Evolutionary conservation across 2,113 vertebrate species (phyloP).

Genomic region (Climacteris rufus): DNA sequence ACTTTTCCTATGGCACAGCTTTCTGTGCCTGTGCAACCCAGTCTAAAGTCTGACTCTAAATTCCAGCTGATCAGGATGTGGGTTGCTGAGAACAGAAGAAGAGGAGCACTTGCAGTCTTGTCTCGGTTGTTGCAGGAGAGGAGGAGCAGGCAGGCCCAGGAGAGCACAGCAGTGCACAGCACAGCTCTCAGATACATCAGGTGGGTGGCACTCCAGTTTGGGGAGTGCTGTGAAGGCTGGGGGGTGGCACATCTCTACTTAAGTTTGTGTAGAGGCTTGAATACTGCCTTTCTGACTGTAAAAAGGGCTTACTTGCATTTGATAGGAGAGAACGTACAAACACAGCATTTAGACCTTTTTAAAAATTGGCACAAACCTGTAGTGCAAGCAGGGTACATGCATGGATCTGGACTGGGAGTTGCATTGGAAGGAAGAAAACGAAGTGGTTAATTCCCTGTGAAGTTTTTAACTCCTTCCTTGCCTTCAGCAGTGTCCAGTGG

Average conservation of each 20-base stretch:
- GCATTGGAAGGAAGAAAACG: background rate
- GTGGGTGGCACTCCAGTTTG: no score
- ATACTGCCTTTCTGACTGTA: background rate
- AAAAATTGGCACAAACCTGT: background rate
- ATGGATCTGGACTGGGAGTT: background rate
- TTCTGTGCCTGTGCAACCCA: background rate
- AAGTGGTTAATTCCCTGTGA: background rate
- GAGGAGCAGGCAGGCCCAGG: background rate
- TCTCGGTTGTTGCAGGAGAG: background rate
- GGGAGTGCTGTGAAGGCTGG: background rate
- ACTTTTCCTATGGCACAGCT: background rate
- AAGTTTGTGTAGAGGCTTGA: background rate
- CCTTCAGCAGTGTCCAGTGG: background rate
- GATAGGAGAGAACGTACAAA: background rate
- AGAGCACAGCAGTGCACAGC: no score
- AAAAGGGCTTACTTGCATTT: background rate
- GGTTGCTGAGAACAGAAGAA: background rate
- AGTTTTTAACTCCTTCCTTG: background rate
- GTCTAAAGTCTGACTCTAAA: background rate
- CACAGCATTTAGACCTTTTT: background rate
- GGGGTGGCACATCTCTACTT: background rate
- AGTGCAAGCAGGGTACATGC: background rate
- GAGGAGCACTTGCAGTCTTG: background rate
- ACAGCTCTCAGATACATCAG: fast-evolving
- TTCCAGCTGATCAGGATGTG: fast-evolving